Conservation (phyloP, 2,797 vertebrate genomes). For the Dicrostonyx torquatus region DNA sequence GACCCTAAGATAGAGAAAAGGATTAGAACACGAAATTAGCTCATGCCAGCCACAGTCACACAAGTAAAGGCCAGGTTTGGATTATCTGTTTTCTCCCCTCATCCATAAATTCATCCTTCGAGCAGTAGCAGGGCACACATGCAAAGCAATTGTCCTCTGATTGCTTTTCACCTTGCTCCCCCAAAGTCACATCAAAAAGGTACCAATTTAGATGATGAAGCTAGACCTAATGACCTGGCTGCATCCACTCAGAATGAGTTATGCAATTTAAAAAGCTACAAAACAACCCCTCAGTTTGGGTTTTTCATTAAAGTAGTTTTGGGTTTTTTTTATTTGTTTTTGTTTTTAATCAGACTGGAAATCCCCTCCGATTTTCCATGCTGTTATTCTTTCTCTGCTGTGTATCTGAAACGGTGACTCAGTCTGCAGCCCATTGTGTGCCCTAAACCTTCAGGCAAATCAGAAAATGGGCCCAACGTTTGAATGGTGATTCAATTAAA, state of each 20-base stretch:
- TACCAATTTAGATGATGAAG: slow-evolving; percentile 61
- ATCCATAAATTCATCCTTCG: slow-evolving; percentile 62
- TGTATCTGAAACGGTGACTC: slow-evolving; percentile 36
- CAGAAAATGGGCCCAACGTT: slow-evolving; percentile 24
- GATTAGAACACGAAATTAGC: slow-evolving; percentile 68
- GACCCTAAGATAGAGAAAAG: slow-evolving; percentile 55
- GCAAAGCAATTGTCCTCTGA: slow-evolving; percentile 63
- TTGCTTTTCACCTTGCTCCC: slow-evolving; percentile 70
- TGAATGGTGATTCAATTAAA: slow-evolving; percentile 53
- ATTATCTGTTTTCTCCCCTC: slow-evolving; percentile 67
- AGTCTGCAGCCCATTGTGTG: neutral
- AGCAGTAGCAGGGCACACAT: slow-evolving; percentile 20
- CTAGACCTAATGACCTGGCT: slow-evolving; percentile 38
- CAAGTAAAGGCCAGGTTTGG: slow-evolving; percentile 41
- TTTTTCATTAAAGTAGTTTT: slow-evolving; percentile 13
- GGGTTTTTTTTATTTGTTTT: neutral
- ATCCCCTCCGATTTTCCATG: neutral
- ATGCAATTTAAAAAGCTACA: slow-evolving; percentile 39
- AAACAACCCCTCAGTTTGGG: slow-evolving; percentile 26
- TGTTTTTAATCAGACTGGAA: slow-evolving; percentile 49
- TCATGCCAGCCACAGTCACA: slow-evolving; percentile 18
- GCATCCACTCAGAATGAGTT: slow-evolving; percentile 26
- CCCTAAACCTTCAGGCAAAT: neutral
- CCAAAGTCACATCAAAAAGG: slow-evolving; percentile 60
- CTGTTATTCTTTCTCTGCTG: neutral